These are phyloP conservation scores for Sphecodes monilicornis DNA, from an alignment of 2,888 invertebrate species.

Conservation along the genomic window DNA sequence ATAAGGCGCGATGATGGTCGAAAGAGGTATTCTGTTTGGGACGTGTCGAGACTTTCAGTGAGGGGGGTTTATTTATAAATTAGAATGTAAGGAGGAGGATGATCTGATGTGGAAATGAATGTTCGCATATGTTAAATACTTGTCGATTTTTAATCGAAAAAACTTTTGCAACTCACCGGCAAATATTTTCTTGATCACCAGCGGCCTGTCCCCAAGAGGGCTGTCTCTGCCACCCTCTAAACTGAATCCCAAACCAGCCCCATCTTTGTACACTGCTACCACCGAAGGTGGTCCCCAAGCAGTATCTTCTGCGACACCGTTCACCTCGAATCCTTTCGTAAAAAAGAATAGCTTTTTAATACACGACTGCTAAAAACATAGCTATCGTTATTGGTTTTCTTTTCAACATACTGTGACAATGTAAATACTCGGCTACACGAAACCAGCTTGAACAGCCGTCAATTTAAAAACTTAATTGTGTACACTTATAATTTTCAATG, in stretches of 20 bases:
- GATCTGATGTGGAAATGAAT: neutral
- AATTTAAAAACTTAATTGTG: neutral
- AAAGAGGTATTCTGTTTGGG: neutral
- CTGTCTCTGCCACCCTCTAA: conserved; percentile 97
- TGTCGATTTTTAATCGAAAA: neutral
- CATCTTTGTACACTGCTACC: conserved; percentile 89
- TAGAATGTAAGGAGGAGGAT: neutral
- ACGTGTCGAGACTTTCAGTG: neutral
- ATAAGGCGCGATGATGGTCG: neutral
- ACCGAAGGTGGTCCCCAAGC: conserved; percentile 86
- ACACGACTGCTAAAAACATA: neutral
- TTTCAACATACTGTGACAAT: neutral
- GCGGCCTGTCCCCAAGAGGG: conserved; percentile 94
- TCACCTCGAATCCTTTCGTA: conserved; percentile 79
- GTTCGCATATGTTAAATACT: neutral
- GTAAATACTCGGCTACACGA: neutral
- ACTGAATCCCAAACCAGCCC: conserved; percentile 96
- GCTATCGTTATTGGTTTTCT: neutral
- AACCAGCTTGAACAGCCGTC: neutral
- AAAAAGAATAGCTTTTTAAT: neutral
- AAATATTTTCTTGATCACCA: conserved; percentile 96
- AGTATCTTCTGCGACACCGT: conserved; percentile 81
- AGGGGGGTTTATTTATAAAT: neutral
- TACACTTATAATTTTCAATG: neutral
- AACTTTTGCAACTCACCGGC: conserved; percentile 88